Percentiles rank a stretch among this genome's conserved stretches.
Evolutionary conservation across 2,113 vertebrate genomes (phyloP).

Genomic region (Urocolius indicus): DNA sequence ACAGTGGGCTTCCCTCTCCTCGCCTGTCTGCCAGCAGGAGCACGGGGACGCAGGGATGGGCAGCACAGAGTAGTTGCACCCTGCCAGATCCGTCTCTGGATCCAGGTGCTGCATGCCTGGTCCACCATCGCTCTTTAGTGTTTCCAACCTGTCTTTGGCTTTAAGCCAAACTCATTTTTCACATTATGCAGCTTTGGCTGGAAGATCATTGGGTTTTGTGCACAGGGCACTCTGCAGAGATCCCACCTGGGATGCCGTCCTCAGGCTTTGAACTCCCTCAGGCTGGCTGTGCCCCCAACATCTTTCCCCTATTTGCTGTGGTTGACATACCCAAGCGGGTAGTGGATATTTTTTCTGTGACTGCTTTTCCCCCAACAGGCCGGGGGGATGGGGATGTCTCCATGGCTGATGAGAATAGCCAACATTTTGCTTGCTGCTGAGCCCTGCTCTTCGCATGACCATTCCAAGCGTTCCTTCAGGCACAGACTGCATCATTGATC

Average conservation of each 20-base stretch:
- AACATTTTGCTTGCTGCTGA: accelerated
- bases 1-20: accelerated
- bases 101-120: not conserved
- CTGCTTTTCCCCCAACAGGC: not conserved
- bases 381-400: not conserved
- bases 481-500: accelerated
- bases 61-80: accelerated
- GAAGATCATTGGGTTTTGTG: not conserved
- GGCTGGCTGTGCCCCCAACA: not conserved
- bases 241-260: not conserved
- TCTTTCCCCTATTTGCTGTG: accelerated
- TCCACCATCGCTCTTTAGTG: accelerated
- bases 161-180: not conserved
- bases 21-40: not conserved
- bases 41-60: accelerated
- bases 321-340: not conserved
- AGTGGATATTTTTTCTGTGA: not conserved
- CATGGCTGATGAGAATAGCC: accelerated
- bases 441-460: not conserved
- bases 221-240: not conserved
- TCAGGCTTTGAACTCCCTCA: not conserved
- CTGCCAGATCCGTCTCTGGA: accelerated
- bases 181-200: accelerated
- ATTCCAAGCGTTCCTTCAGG: not conserved
- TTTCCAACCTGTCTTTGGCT: accelerated